Base-by-base conservation (phyloP, 2,888 invertebrate species). In the Catotricha subobsoleta region DNA sequence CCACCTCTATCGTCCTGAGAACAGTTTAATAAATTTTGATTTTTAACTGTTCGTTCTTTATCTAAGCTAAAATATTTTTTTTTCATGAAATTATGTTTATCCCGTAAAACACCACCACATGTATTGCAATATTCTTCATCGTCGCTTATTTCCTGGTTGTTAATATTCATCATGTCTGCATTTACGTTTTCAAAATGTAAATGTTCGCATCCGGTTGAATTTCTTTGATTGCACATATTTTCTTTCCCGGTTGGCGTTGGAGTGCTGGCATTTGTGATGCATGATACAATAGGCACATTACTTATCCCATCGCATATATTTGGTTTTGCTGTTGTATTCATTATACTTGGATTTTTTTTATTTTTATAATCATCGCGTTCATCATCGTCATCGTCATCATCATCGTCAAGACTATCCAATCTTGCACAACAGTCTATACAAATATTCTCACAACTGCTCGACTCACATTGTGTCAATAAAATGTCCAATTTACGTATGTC, bases 401-500 rank as follows among this genome's bases (percentile, higher is more conserved):
- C 50, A 44, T 49, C 50, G 16, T 50, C 51, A 29, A 52, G 42
- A 48, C 52, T 52, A 42, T 50, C 51, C 37, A 44, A 38, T 33
- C 23, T 39, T 13, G 42, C 41, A 42, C 51, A 52, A 46, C 52
- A 52, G 43, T 52, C 51, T 45, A 50, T 46, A 37, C 51, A 52
- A 39, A 52, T 51, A 45, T 53, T 52, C 44, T 53, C 53, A 46
- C 52, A 53, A 43, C 53, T 53, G 28, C 50, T 52, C 25, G 53
- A 48, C 41, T 53, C 53, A 47, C 53, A 53, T 47, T 53, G 53
- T 33, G 51, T 53, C 42, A 53, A 45, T 15, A 53, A 47, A 43
- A 48, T 50, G 47, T 53, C 53, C 39, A 53, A 46, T 42, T 53
- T 53, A 31, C 53, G 49, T 33, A 53, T 52, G 46, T 53, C 53